Conservation (phyloP, 2,797 vertebrate species). For the Crocodylus rhombifer region DNA sequence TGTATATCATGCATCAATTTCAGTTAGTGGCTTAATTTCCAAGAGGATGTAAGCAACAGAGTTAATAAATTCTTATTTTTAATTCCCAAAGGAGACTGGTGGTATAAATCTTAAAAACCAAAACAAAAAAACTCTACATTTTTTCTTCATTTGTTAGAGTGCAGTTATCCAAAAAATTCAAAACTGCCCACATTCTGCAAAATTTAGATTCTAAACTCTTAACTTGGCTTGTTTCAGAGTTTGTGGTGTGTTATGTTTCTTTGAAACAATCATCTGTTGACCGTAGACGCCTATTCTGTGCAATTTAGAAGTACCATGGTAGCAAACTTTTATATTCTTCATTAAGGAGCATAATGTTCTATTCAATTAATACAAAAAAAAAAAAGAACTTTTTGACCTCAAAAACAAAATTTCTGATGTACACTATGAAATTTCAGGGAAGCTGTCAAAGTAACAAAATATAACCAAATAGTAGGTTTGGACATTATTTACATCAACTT, state of each 20-base stretch:
- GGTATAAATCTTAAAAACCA: constrained; percentile 66
- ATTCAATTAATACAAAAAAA: background rate
- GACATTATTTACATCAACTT: background rate
- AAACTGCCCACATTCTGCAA: constrained; percentile 68
- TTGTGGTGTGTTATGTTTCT: constrained; percentile 16
- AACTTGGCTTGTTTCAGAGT: constrained; percentile 4
- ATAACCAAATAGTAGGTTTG: background rate
- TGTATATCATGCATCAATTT: background rate
- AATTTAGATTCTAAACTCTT: constrained; percentile 52
- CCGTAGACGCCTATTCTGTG: background rate
- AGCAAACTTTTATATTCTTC: background rate
- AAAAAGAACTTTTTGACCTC: background rate
- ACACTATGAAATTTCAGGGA: background rate
- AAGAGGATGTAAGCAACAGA: constrained; percentile 24
- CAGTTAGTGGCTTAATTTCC: constrained; percentile 31
- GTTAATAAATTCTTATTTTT: constrained; percentile 38
- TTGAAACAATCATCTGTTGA: background rate
- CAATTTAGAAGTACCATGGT: background rate
- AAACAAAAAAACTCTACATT: background rate
- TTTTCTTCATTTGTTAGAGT: constrained; percentile 34
- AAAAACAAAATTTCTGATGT: background rate
- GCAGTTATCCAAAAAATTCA: constrained; percentile 31
- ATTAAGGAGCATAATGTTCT: background rate
- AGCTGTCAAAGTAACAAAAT: background rate
- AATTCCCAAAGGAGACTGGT: constrained; percentile 52